Conservation (phyloP, 23 tunicate genomes). For the Aplidium turbinatum region DNA sequence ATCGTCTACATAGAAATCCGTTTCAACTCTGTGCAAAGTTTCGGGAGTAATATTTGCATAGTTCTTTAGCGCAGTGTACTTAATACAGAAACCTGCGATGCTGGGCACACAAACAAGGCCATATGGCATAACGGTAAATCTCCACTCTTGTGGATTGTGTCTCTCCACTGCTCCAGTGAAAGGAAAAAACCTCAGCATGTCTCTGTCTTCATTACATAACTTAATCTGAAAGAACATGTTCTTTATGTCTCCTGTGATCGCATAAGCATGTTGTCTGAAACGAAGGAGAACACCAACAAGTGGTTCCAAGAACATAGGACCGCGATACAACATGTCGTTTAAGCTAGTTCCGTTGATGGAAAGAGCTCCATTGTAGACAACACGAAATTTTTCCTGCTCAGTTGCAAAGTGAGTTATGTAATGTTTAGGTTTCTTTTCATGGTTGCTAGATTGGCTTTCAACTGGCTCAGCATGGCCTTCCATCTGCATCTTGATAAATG, state of each 20-base stretch:
- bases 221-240: constrained; percentile 25
- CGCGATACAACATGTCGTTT: constrained; percentile 13
- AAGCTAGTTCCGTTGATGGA: background rate
- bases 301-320: constrained; percentile 13
- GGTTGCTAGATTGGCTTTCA: too few relatives aligned
- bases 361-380: constrained; percentile 6
- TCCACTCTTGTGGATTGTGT: background rate
- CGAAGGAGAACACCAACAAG: constrained; percentile 2
- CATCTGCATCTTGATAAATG: background rate
- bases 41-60: background rate
- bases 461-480: constrained; percentile 23
- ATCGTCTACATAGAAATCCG: constrained; percentile 14
- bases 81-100: background rate
- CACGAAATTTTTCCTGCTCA: background rate
- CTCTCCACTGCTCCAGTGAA: background rate
- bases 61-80: constrained; percentile 13
- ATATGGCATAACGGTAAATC: constrained; percentile 15
- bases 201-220: background rate
- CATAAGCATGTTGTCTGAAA: constrained; percentile 6
- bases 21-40: background rate
- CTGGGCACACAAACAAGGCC: constrained; percentile 20
- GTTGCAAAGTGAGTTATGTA: constrained; percentile 18
- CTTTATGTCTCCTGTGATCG: constrained; percentile 1
- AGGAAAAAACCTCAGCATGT: constrained; percentile 11
- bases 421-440: too few relatives aligned